Base-by-base conservation (phyloP, 2,888 invertebrate species). In the Syritta pipiens region DNA sequence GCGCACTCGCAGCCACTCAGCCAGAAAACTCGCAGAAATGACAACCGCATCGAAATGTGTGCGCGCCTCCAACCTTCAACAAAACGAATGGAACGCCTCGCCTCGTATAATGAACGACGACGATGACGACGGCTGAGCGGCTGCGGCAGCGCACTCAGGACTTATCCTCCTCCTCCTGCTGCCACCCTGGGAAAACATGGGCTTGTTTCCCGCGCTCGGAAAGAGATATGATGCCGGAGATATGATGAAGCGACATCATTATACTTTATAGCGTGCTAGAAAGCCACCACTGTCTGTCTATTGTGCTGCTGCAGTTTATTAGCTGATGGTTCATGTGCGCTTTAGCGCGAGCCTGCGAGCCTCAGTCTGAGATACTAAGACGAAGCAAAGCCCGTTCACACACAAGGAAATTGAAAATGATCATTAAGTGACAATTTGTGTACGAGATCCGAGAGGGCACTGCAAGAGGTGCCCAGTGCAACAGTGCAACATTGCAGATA, bases 381-480 rank as follows among this genome's bases (percentile, higher is more conserved):
- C n/a, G n/a, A n/a, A n/a, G n/a, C n/a, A n/a, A n/a, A n/a, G n/a
- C n/a, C n/a, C n/a, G n/a, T n/a, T n/a, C n/a, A n/a, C 48, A 49
- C 55, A 68, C 74, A 44, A 62, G 62, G 37, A 69, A 81, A 69
- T 65, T 51, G 48, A 67, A 53, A 62, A 55, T 60, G 69, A 81
- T 81, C 81, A 81, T 81, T 69, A 81, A 81, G 75, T 81, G 81
- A 75, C 81, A 81, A 81, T 81, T 81, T 81, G 81, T 81, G 81
- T 81, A 74, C 40, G 55, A 44, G 55, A 51, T 44, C 40, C 42
- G 26, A 30, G 68, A 57, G 55, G 53, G 24, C 20, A 17, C 12
- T 2, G 2, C 37, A 14, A 5, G 24, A 37, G 55, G 26, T 24
- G 12, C 49, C 35, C 30, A 40, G 22, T 10, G 6, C 24, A 30